Base-by-base conservation (phyloP, 1,140 invertebrate species). In the Zaprionus davidi region DNA sequence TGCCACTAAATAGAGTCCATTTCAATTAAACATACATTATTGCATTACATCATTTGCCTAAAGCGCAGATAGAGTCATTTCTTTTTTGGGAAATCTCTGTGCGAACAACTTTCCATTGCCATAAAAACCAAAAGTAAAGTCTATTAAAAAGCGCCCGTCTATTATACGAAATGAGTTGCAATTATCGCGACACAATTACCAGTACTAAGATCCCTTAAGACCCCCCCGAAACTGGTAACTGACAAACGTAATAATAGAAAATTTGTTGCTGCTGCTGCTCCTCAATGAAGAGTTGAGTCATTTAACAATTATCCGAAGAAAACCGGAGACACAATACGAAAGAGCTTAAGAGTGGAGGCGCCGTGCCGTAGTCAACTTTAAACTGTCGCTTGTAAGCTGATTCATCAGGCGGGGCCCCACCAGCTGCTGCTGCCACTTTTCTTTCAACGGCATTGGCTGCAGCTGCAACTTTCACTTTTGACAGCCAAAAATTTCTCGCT, bases 391-490 rank as follows among this genome's bases (percentile, higher is more conserved):
- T 46, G 67, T 58, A 46, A 66, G 79, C 71, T 83, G 81, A 87
- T 87, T 87, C 87, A 82, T 69, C 73, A 67, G 78, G 69, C 59
- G 62, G 65, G 58, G 69, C 68, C 41, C 9, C 53, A 69, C 15
- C 38, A 31, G 28, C 28, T 31, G 28, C 2, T 31, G 28, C 28
- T 9, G 7, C 75, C 84, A 90, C 78, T 70, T 87, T 88, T 83
- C 81, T 81, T 87, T 83, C 84, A 87, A 88, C 82, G 78, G 84
- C 84, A 72, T 78, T 60, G 81, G 78, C 67, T 71, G 78, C 85
- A 90, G 85, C 86, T 82, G 85, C 85, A 81, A 90, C 85, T 90
- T 90, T 90, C 85, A 90, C 85, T 90, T 90, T 90, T 90, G 85
- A 79, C 85, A 90, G 85, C 76, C 81, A 76, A 87, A 87, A 87